Evolutionary conservation across 2,888 invertebrate genomes (phyloP), one percentile per base, ranked within the genome.

Genomic region (Operophtera brumata): DNA sequence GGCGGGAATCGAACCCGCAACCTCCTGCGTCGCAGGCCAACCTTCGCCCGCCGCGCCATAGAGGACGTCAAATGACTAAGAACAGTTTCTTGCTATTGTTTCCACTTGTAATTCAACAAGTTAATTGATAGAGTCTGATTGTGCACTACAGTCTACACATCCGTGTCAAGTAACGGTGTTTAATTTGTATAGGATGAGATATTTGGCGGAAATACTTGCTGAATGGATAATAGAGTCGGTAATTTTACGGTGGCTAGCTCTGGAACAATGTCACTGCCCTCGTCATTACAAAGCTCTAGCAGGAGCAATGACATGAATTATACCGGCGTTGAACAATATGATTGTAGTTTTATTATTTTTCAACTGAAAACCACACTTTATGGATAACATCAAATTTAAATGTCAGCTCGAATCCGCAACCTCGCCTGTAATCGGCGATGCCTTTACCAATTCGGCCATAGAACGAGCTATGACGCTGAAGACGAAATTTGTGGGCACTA

Each of bases 161-260:
- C 61, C 54, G 69, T 71, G 73, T 70, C 71, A 70, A 64, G 56
- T 79, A 82, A 80, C 84, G 80, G 85, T 73, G 69, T 58, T 66
- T 45, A 54, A 44, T 65, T 66, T 71, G 71, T 69, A 75, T 70
- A 67, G 73, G 70, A 70, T 72, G 68, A 67, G 69, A 70, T 66
- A 69, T 73, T 72, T 77, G 73, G 74, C 79, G 85, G 84, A 83
- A 84, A 80, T 75, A 65, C 70, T 73, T 71, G 72, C 71, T 69
- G 74, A 77, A 74, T 70, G 79, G 78, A 83, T 78, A 82, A 79
- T 83, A 74, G 72, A 67, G 64, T 63, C 63, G 64, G 53, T 73
- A 80, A 86, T 88, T 86, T 87, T 80, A 86, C 84, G 85, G 80
- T 87, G 65, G 73, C 74, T 81, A 73, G 67, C 70, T 75, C 71